These are phyloP conservation scores for Panonychus citri DNA, from an alignment of 1,140 invertebrate species.

Conservation along the genomic window DNA sequence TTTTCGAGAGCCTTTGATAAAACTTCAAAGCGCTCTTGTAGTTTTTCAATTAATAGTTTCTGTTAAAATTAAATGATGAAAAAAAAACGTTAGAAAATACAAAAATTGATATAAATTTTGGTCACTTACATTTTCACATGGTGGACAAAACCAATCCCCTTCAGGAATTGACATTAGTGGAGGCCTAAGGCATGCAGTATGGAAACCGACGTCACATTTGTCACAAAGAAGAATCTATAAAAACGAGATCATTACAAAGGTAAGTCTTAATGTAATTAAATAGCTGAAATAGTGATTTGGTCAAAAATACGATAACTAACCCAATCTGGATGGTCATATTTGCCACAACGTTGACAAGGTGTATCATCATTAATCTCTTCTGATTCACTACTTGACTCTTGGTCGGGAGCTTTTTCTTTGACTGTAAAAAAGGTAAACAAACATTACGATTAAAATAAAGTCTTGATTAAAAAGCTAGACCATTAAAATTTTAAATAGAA, in stretches of 20 bases:
- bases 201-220: conserved; percentile 77
- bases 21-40: conserved; percentile 31
- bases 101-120: not conserved
- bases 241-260: not conserved
- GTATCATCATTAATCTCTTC: conserved; percentile 21
- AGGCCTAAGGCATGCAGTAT: conserved; percentile 73
- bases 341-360: conserved; percentile 58
- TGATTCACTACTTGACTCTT: conserved; percentile 5
- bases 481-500: not conserved
- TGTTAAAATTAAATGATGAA: conserved; percentile 22
- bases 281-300: too few relatives aligned
- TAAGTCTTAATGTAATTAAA: not conserved
- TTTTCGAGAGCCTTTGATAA: conserved; percentile 28
- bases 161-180: conserved; percentile 76
- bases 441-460: not conserved
- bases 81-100: not conserved
- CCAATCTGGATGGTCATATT: conserved; percentile 76
- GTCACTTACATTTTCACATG: conserved; percentile 53
- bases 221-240: conserved; percentile 68
- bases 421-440: not conserved
- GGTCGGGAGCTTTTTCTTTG: conserved; percentile 1
- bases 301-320: conserved; percentile 14
- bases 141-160: conserved; percentile 89
- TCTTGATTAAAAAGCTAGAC: not conserved
- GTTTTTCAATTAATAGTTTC: conserved; percentile 41